These are phyloP conservation scores for Matsumyia berberina DNA, from an alignment of 2,888 invertebrate species.

Conservation along the genomic window DNA sequence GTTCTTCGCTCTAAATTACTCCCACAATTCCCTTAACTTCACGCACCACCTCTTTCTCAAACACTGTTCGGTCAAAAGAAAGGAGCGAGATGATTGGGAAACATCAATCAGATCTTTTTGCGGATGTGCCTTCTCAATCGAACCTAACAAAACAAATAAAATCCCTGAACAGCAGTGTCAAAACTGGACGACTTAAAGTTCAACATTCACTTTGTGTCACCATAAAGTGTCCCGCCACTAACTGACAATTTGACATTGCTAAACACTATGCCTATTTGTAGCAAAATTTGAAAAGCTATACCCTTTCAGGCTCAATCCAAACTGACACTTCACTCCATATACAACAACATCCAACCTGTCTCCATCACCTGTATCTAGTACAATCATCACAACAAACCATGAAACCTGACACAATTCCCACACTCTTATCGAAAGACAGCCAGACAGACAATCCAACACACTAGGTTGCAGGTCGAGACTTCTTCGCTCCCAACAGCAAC, in stretches of 20 bases:
- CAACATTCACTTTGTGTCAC: too few relatives aligned
- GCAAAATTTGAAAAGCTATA: background rate
- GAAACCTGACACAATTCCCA: slow-evolving; percentile 65
- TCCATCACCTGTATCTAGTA: background rate
- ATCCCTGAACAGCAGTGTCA: too few relatives aligned
- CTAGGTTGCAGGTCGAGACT: slow-evolving; percentile 2
- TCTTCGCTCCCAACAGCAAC: slow-evolving; percentile 38
- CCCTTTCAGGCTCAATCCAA: background rate
- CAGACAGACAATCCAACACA: slow-evolving; percentile 34
- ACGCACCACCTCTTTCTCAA: too few relatives aligned
- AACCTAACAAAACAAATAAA: too few relatives aligned
- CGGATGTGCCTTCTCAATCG: too few relatives aligned
- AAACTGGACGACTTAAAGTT: too few relatives aligned
- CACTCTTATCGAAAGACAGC: slow-evolving; percentile 48
- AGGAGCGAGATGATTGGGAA: too few relatives aligned
- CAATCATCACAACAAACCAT: slow-evolving; percentile 17
- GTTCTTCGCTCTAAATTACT: too few relatives aligned
- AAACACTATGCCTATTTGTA: slow-evolving; percentile 2
- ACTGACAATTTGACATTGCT: background rate
- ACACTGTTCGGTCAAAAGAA: too few relatives aligned
- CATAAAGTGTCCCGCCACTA: background rate
- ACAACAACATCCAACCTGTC: slow-evolving; percentile 27
- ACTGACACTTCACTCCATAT: slow-evolving; percentile 25
- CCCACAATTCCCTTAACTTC: too few relatives aligned
- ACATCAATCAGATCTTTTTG: too few relatives aligned